Percentiles rank a stretch among this genome's conserved stretches.
Evolutionary conservation across 2,888 invertebrate genomes (phyloP).

Genomic region (Sinodicranocentrus sp.): DNA sequence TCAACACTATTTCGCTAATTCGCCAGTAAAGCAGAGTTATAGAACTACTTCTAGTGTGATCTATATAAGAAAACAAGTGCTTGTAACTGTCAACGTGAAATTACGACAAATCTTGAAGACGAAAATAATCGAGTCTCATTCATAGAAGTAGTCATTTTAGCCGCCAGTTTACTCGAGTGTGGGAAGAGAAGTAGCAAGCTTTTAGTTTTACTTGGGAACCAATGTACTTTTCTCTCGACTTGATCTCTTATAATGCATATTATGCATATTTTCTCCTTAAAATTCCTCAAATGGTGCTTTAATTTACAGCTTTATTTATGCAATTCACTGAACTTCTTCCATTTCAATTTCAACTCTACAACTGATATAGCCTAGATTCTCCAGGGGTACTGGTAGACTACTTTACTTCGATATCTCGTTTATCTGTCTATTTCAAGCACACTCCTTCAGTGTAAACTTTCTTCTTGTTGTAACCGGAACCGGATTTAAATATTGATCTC

Average conservation of each 20-base stretch:
- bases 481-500: too few relatives aligned
- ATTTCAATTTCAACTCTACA: slow-evolving; percentile 46
- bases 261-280: neutral
- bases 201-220: neutral
- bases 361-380: too few relatives aligned
- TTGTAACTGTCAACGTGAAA: too few relatives aligned
- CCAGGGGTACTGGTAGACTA: too few relatives aligned
- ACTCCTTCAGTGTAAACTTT: too few relatives aligned
- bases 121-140: neutral
- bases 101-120: neutral
- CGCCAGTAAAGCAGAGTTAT: too few relatives aligned
- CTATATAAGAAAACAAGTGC: too few relatives aligned
- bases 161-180: slow-evolving; percentile 46
- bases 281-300: neutral
- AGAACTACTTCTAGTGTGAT: neutral
- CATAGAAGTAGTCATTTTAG: neutral
- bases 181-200: slow-evolving; percentile 62
- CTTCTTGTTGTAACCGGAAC: slow-evolving; percentile 23
- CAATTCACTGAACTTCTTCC: neutral
- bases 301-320: neutral
- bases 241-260: neutral
- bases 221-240: too few relatives aligned
- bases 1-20: too few relatives aligned
- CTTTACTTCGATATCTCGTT: too few relatives aligned
- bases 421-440: too few relatives aligned